These are phyloP conservation scores for Heliconius congener DNA, from an alignment of 1,140 invertebrate genomes.

Conservation along the genomic window DNA sequence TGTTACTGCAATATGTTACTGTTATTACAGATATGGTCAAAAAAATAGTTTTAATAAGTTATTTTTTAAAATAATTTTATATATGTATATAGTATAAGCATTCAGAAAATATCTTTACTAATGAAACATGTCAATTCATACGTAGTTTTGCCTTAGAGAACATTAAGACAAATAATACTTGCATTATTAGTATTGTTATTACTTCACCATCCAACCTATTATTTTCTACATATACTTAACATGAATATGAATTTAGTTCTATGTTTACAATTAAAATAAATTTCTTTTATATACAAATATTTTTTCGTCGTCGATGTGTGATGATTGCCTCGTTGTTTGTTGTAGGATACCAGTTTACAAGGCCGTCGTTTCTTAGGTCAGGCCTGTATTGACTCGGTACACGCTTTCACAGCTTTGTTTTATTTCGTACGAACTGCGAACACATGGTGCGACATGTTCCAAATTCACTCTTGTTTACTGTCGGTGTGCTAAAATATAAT, in stretches of 20 bases:
- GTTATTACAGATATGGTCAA: too few species aligned
- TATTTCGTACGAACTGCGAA: slow-evolving; percentile 40
- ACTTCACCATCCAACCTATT: too few species aligned
- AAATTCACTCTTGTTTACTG: slow-evolving; percentile 34
- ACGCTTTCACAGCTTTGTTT: slow-evolving; percentile 60
- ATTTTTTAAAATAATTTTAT: background rate
- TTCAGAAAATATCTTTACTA: background rate
- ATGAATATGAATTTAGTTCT: too few species aligned
- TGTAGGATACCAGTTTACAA: slow-evolving; percentile 79
- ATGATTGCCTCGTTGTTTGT: slow-evolving; percentile 68
- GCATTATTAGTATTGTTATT: too few species aligned
- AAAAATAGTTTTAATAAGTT: too few species aligned
- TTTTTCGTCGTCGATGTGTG: slow-evolving; percentile 40
- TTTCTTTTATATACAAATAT: too few species aligned
- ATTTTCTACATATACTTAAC: too few species aligned
- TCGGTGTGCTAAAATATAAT: slow-evolving; percentile 53
- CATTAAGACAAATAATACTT: too few species aligned
- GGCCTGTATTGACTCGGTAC: slow-evolving; percentile 64
- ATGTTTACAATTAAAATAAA: too few species aligned
- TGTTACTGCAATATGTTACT: too few species aligned
- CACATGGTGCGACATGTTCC: slow-evolving; percentile 68
- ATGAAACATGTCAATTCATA: background rate
- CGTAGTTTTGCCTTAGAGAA: background rate
- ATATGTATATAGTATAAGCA: background rate
- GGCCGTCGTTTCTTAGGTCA: slow-evolving; percentile 77